Evolutionary conservation across 2,888 invertebrate genomes (phyloP).

Genomic region (Cyaniris semiargus): DNA sequence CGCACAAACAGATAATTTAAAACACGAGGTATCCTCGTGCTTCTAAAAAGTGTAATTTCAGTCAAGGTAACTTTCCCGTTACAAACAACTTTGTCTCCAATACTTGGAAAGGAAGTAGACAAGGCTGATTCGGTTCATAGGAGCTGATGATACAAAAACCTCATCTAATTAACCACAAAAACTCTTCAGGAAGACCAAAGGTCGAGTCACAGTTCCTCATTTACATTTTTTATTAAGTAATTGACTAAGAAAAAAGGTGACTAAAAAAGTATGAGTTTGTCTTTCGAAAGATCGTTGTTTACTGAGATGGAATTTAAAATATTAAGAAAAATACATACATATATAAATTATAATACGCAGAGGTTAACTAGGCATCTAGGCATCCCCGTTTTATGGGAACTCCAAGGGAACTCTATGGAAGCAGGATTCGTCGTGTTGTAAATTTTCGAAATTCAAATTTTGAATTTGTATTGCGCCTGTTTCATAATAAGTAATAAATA

Average conservation of each 20-base stretch:
- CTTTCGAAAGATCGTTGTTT: neutral
- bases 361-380: too few species aligned
- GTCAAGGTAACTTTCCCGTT: neutral
- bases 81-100: neutral
- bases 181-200: slow-evolving; percentile 21
- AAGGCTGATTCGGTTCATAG: slow-evolving; percentile 14
- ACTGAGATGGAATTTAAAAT: neutral
- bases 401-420: too few species aligned
- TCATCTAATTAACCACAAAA: neutral
- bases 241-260: neutral
- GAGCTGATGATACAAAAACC: neutral
- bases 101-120: neutral
- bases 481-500: too few species aligned
- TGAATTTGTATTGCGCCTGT: neutral
- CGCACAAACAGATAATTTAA: neutral
- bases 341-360: too few species aligned
- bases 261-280: neutral
- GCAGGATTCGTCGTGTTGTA: too few species aligned
- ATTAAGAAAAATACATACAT: too few species aligned
- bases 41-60: neutral
- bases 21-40: slow-evolving; percentile 15
- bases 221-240: neutral
- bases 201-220: neutral
- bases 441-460: neutral
- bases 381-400: too few species aligned